These are phyloP conservation scores for Columba guinea DNA, from an alignment of 2,797 vertebrate genomes.

Conservation along the genomic window DNA sequence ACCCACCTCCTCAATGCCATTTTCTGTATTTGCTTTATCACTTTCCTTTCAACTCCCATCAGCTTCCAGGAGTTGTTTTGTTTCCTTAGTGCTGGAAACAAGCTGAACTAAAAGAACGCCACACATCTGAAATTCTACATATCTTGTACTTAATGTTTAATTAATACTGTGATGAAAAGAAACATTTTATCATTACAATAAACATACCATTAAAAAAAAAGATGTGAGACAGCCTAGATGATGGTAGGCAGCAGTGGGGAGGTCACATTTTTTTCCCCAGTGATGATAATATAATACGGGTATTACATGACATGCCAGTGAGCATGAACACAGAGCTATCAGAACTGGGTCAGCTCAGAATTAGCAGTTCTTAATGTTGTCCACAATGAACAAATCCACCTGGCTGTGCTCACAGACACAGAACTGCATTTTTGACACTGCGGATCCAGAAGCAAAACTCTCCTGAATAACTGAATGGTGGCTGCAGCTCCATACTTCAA, in stretches of 20 bases:
- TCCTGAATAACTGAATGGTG: not conserved
- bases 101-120: not conserved
- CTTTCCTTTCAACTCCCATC: not conserved
- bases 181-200: not conserved
- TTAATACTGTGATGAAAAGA: not conserved
- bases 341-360: slow-evolving; percentile 13
- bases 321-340: not conserved
- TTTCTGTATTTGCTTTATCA: not conserved
- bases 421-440: not conserved
- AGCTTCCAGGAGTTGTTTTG: not conserved
- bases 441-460: not conserved
- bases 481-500: not conserved
- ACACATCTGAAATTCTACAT: not conserved
- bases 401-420: not conserved
- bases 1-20: not conserved
- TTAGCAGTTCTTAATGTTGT: not conserved
- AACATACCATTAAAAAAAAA: not conserved
- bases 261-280: not conserved
- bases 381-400: not conserved
- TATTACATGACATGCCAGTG: not conserved
- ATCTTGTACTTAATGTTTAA: not conserved
- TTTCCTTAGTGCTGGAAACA: not conserved
- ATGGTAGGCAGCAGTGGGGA: not conserved
- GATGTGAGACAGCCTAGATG: not conserved
- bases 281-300: not conserved